Evolutionary conservation across 2,888 invertebrate genomes (phyloP).

Genomic region (Thymelicus acteon): DNA sequence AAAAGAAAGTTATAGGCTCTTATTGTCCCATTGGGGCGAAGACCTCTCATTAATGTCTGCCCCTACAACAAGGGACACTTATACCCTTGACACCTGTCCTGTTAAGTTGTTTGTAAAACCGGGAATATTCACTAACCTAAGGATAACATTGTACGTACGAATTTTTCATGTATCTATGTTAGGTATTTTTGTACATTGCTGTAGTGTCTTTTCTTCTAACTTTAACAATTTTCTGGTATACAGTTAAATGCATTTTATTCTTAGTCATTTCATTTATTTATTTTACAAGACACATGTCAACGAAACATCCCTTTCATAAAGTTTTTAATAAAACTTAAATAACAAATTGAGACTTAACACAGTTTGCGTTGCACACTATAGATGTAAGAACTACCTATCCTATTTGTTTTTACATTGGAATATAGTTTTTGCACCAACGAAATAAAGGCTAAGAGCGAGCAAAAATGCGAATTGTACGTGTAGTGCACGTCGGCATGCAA

Average conservation of each 20-base stretch:
- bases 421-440: slow-evolving; percentile 45
- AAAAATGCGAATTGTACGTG: slow-evolving; percentile 43
- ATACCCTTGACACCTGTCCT: slow-evolving; percentile 32
- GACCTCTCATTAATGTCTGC: slow-evolving; percentile 33
- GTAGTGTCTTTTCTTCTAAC: too few species aligned
- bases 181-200: too few species aligned
- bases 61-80: slow-evolving; percentile 25
- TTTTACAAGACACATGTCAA: background rate
- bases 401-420: slow-evolving; percentile 43
- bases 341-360: slow-evolving; percentile 19
- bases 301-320: background rate
- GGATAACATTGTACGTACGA: too few species aligned
- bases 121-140: background rate
- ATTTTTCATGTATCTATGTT: too few species aligned
- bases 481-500: slow-evolving; percentile 49
- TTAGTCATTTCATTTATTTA: too few species aligned
- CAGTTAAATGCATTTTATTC: too few species aligned
- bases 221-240: too few species aligned
- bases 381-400: slow-evolving; percentile 15
- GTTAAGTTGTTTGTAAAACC: slow-evolving; percentile 14
- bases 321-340: background rate
- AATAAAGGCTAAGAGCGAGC: slow-evolving; percentile 45
- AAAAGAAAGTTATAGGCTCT: slow-evolving; percentile 35
- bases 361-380: slow-evolving; percentile 10
- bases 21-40: slow-evolving; percentile 34